phyloP scores from a whole-genome alignment of 2,888 invertebrate species.

The Cyaniris semiargus region DNA sequence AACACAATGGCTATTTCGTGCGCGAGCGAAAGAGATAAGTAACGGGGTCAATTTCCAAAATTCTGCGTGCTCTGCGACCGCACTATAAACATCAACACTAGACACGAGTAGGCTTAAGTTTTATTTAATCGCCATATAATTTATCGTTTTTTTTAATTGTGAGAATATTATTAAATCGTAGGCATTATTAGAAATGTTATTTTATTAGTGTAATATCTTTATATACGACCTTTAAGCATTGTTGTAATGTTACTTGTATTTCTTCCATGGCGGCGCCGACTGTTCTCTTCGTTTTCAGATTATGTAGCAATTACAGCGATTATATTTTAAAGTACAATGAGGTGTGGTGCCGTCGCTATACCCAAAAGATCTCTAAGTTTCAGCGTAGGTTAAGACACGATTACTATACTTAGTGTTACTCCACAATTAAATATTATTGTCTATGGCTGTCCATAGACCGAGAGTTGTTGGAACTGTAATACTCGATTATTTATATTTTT shows the following conservation, averaged over 20 bases:
- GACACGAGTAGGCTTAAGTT: slow-evolving; percentile 48
- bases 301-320: slow-evolving; percentile 9
- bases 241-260: slow-evolving; percentile 58
- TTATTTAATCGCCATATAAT: slow-evolving; percentile 55
- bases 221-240: slow-evolving; percentile 51
- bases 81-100: slow-evolving; percentile 44
- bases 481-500: slow-evolving; percentile 77
- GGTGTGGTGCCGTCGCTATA: slow-evolving; percentile 46
- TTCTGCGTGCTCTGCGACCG: neutral
- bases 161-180: slow-evolving; percentile 62
- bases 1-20: neutral
- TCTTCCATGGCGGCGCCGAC: slow-evolving; percentile 38
- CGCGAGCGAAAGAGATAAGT: neutral
- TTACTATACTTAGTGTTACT: slow-evolving; percentile 55
- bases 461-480: slow-evolving; percentile 76
- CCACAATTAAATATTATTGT: slow-evolving; percentile 59
- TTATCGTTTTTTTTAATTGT: slow-evolving; percentile 52
- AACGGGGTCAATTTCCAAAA: neutral
- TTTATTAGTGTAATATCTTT: slow-evolving; percentile 53
- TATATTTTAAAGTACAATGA: slow-evolving; percentile 20
- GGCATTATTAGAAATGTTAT: slow-evolving; percentile 62
- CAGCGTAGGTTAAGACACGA: slow-evolving; percentile 51
- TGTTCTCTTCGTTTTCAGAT: slow-evolving; percentile 32
- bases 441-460: slow-evolving; percentile 72
- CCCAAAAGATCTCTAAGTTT: slow-evolving; percentile 67